Conservation (phyloP, 2,888 invertebrate genomes). For the Congeria kusceri region DNA sequence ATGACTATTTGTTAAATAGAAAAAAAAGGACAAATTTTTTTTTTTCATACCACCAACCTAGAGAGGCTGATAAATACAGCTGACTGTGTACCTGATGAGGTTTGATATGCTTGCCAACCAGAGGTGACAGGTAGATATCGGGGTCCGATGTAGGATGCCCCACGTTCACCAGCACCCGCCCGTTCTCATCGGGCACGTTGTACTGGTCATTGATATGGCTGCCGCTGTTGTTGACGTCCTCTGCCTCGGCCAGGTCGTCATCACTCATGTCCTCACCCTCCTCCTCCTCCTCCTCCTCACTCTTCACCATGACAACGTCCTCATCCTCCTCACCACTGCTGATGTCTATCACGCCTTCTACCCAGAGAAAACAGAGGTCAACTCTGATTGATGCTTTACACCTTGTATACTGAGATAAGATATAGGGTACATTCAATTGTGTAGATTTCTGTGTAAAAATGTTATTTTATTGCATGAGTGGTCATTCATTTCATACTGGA, state of each 20-base stretch:
- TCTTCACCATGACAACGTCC: conserved; percentile 81
- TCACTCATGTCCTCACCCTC: conserved; percentile 85
- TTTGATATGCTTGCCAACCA: conserved; percentile 94
- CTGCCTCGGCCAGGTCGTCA: conserved; percentile 90
- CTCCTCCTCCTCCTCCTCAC: conserved; percentile 86
- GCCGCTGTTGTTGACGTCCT: conserved; percentile 96
- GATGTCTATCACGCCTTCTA: conserved; percentile 70
- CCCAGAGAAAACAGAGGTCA: neutral
- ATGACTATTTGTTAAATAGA: too few species aligned
- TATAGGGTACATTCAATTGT: too few species aligned
- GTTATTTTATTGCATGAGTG: too few species aligned
- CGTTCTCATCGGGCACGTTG: conserved; percentile 95
- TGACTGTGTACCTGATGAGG: conserved; percentile 92
- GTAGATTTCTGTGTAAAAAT: too few species aligned
- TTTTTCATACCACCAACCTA: too few species aligned
- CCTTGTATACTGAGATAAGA: too few species aligned
- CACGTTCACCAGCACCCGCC: conserved; percentile 96
- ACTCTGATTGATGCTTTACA: too few species aligned
- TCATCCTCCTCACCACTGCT: conserved; percentile 85
- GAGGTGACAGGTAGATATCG: conserved; percentile 96
- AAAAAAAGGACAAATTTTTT: too few species aligned
- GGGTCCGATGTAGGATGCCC: conserved; percentile 96
- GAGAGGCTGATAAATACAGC: too few species aligned
- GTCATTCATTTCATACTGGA: too few species aligned
- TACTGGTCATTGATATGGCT: conserved; percentile 95